A percentile compares a stretch with the other conserved stretches of the same genome.
phyloP scores from a whole-genome alignment of 2,797 vertebrate species.

The Telmatherina bonti region DNA sequence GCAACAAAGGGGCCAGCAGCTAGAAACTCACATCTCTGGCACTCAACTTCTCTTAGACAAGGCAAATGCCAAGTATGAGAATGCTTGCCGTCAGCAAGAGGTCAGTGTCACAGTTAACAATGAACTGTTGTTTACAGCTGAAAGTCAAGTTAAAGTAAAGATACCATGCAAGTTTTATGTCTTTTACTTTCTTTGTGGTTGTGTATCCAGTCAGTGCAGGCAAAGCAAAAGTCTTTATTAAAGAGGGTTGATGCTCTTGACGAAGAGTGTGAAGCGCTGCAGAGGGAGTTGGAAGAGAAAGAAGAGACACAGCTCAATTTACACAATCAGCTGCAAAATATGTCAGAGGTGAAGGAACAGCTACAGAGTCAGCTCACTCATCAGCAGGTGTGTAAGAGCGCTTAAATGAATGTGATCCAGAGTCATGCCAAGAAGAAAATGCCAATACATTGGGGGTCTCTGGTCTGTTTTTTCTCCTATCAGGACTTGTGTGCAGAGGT shows the following conservation, averaged over 20 bases:
- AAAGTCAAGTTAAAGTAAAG: too few relatives aligned
- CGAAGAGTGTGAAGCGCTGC: conserved; percentile 86
- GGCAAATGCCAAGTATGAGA: conserved; percentile 86
- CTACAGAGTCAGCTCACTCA: conserved; percentile 70
- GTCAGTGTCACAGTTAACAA: conserved; percentile 64
- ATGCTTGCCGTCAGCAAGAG: conserved; percentile 87
- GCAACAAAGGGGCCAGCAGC: conserved; percentile 78
- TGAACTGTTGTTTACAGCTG: conserved; percentile 4
- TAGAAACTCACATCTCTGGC: conserved; percentile 78
- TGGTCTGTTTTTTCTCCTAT: conserved; percentile 9
- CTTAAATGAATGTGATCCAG: background rate
- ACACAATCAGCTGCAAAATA: conserved; percentile 73
- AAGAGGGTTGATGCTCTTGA: conserved; percentile 86
- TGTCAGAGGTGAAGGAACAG: conserved; percentile 70
- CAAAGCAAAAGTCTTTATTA: conserved; percentile 85
- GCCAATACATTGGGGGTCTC: background rate
- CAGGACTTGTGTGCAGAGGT: conserved; percentile 81
- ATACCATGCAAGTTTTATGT: background rate
- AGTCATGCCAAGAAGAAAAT: background rate
- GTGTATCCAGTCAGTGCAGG: conserved; percentile 86
- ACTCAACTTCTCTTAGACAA: conserved; percentile 83
- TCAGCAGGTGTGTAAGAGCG: conserved; percentile 81
- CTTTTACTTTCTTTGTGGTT: background rate
- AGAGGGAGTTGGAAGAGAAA: conserved; percentile 73
- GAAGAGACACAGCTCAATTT: conserved; percentile 75